Evolutionary conservation across 2,888 invertebrate species (phyloP).

Genomic region (Acanthoscelides obtectus): DNA sequence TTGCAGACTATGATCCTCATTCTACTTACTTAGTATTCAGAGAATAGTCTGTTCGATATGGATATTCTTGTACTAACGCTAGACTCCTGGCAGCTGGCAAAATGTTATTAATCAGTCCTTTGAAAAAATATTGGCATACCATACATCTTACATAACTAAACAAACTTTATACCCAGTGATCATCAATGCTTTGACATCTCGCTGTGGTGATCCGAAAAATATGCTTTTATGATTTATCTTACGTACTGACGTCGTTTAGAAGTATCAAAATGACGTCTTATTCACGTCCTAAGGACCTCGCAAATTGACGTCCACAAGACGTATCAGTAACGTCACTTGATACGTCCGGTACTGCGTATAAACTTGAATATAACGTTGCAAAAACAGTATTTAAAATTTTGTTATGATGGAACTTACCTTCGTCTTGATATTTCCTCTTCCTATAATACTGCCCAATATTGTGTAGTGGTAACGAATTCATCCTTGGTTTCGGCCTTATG

Average conservation of each 20-base stretch:
- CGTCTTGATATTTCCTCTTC: constrained; percentile 34
- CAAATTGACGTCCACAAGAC: too few relatives aligned
- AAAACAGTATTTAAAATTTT: background rate
- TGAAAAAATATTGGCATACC: background rate
- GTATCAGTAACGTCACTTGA: too few relatives aligned
- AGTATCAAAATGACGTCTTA: too few relatives aligned
- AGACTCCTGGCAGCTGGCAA: constrained; percentile 33
- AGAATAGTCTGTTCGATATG: constrained; percentile 28
- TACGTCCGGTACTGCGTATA: too few relatives aligned
- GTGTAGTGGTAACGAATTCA: constrained; percentile 28
- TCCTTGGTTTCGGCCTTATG: constrained; percentile 18
- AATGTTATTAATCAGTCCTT: constrained; percentile 12
- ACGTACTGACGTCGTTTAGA: too few relatives aligned
- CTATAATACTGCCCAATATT: constrained; percentile 28
- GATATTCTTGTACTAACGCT: constrained; percentile 31
- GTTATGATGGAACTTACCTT: too few relatives aligned
- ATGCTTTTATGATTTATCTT: too few relatives aligned
- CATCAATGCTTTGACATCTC: too few relatives aligned
- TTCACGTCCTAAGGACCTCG: too few relatives aligned
- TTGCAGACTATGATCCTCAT: background rate
- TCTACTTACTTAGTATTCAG: constrained; percentile 27
- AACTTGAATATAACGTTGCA: background rate
- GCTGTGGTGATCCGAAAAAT: too few relatives aligned
- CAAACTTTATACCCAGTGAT: background rate
- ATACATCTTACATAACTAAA: background rate